These are phyloP conservation scores for Spodoptera picta DNA, from an alignment of 2,888 invertebrate genomes.

Conservation along the genomic window DNA sequence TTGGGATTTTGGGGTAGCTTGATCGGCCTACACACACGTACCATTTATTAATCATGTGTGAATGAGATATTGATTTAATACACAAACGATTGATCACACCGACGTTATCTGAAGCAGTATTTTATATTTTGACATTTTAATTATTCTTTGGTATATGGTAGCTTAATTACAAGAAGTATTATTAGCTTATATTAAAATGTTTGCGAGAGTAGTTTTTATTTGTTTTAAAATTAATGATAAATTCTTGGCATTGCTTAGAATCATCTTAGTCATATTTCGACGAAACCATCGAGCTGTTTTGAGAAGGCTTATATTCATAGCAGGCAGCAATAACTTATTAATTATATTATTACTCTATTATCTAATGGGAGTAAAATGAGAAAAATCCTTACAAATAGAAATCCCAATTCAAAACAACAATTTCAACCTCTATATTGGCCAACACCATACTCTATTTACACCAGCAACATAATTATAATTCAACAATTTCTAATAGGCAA, in stretches of 20 bases:
- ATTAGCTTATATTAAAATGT: too few species aligned
- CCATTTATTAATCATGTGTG: slow-evolving; percentile 40
- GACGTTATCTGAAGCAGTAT: slow-evolving; percentile 25
- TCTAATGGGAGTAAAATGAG: too few species aligned
- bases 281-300: too few species aligned
- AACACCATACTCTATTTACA: slow-evolving; percentile 4
- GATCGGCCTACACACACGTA: not conserved
- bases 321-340: too few species aligned
- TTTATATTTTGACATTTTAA: slow-evolving; percentile 30
- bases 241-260: too few species aligned
- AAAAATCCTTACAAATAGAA: too few species aligned
- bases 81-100: slow-evolving; percentile 27
- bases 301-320: too few species aligned
- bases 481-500: slow-evolving; percentile 31
- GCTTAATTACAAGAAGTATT: slow-evolving; percentile 32
- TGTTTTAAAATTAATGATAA: too few species aligned
- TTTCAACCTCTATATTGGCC: not conserved
- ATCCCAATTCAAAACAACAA: not conserved
- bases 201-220: too few species aligned
- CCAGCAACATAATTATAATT: slow-evolving; percentile 16
- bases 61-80: slow-evolving; percentile 48
- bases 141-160: slow-evolving; percentile 17
- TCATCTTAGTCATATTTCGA: too few species aligned
- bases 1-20: too few species aligned
- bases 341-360: too few species aligned